A percentile compares a stretch with the other conserved stretches of the same genome.
These are phyloP conservation scores for Poecile montanus DNA, from an alignment of 2,797 vertebrate species.

Conservation along the genomic window DNA sequence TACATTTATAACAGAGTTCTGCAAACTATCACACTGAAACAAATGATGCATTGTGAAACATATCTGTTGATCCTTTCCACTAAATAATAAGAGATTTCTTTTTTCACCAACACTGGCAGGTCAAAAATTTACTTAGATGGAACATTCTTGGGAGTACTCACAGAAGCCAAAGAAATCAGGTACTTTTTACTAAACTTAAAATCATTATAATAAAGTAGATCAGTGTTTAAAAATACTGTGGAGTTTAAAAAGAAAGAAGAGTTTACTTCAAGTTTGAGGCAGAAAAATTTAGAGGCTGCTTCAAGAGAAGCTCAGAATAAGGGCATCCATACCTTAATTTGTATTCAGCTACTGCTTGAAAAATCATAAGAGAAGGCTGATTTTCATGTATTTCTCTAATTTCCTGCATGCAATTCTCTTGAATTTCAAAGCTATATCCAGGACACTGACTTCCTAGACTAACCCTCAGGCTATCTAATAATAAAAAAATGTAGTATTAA, in stretches of 20 bases:
- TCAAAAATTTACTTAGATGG: not conserved
- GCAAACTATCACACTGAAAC: not conserved
- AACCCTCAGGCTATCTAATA: not conserved
- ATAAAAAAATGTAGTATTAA: not conserved
- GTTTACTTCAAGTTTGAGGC: not conserved
- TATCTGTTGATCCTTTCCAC: not conserved
- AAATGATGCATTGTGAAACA: constrained; percentile 15
- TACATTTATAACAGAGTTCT: not conserved
- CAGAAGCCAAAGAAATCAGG: not conserved
- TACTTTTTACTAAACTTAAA: not conserved
- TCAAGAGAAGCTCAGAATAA: not conserved
- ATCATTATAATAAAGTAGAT: not conserved
- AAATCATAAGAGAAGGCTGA: not conserved
- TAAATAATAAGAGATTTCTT: not conserved
- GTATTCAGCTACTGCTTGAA: not conserved
- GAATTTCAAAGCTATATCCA: not conserved
- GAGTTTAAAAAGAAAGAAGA: too few species aligned
- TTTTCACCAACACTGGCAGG: not conserved
- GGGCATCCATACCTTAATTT: not conserved
- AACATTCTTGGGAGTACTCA: not conserved
- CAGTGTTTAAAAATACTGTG: not conserved
- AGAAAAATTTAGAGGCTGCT: not conserved
- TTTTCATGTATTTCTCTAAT: not conserved
- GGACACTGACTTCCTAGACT: not conserved
- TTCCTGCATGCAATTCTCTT: not conserved